phyloP scores from a whole-genome alignment of 2,113 vertebrate species.

The zebrafish (Danio rerio) region DNA sequence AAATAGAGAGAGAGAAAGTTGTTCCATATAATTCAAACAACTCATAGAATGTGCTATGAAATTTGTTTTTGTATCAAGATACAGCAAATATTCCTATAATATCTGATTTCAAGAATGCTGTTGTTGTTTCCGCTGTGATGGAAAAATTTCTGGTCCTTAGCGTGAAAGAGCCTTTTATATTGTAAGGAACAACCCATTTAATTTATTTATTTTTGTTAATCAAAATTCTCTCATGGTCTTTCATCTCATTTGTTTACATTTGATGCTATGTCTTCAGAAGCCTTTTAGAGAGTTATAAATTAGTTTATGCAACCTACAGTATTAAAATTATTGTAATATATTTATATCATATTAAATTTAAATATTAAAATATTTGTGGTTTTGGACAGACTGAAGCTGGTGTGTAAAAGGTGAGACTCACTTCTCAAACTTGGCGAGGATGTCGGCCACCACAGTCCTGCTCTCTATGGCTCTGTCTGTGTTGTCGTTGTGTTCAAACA shows the following conservation, averaged over 20 bases:
- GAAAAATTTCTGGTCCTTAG: no score
- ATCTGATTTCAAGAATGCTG: background rate
- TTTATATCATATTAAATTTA: no score
- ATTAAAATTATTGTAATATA: no score
- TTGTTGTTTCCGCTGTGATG: no score
- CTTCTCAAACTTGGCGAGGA: slow-evolving; percentile 97
- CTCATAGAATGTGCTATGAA: background rate
- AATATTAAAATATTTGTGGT: no score
- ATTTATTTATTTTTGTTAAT: background rate
- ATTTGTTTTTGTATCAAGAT: background rate
- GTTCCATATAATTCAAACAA: background rate
- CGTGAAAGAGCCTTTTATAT: background rate
- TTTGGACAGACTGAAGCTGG: no score
- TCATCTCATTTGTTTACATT: background rate
- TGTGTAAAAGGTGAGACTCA: slow-evolving; percentile 65
- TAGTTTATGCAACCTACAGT: background rate
- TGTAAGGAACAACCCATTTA: background rate
- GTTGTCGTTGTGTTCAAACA: slow-evolving; percentile 90
- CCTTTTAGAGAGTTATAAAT: background rate
- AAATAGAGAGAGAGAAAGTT: background rate
- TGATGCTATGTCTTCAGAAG: background rate
- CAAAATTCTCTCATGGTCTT: background rate
- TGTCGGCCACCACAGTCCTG: slow-evolving; percentile 90
- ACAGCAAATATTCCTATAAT: background rate
- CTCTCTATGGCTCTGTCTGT: slow-evolving; percentile 94